A percentile compares a stretch with the other conserved stretches of the same genome.
These are phyloP conservation scores for Ectobius pallidus DNA, from an alignment of 2,888 invertebrate genomes.

Conservation along the genomic window DNA sequence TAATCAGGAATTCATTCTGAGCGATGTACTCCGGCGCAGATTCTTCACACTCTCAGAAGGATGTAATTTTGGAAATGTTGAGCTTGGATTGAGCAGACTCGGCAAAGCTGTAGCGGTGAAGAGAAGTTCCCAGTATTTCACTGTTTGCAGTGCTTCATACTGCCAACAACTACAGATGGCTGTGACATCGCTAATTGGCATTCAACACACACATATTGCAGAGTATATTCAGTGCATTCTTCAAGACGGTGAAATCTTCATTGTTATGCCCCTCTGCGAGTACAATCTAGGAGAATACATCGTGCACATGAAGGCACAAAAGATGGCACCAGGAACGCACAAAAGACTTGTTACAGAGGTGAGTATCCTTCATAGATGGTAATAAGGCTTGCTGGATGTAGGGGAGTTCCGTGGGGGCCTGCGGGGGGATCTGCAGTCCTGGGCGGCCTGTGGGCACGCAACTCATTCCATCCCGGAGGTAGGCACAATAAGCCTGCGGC, in stretches of 20 bases:
- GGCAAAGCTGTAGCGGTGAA: constrained; percentile 51
- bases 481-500: no score
- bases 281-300: constrained; percentile 54
- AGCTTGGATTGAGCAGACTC: constrained; percentile 51
- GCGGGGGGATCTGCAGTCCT: no score
- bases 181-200: constrained; percentile 49
- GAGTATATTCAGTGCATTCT: constrained; percentile 51
- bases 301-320: constrained; percentile 42
- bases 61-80: constrained; percentile 53
- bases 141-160: constrained; percentile 42
- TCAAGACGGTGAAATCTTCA: constrained; percentile 49
- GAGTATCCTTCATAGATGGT: no score
- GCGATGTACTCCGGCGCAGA: not conserved
- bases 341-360: constrained; percentile 42
- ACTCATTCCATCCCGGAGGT: no score
- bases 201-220: constrained; percentile 50
- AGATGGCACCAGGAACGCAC: no score
- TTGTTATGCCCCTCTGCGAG: constrained; percentile 54
- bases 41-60: constrained; percentile 41
- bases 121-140: constrained; percentile 47
- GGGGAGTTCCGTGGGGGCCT: no score
- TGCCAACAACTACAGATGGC: constrained; percentile 48
- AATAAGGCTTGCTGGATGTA: no score
- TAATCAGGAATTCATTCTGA: not conserved
- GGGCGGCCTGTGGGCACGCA: no score